Percentiles rank a stretch among this genome's conserved stretches.
These are phyloP conservation scores for Drosophila mettleri DNA, from an alignment of 2,888 invertebrate genomes.

Conservation along the genomic window DNA sequence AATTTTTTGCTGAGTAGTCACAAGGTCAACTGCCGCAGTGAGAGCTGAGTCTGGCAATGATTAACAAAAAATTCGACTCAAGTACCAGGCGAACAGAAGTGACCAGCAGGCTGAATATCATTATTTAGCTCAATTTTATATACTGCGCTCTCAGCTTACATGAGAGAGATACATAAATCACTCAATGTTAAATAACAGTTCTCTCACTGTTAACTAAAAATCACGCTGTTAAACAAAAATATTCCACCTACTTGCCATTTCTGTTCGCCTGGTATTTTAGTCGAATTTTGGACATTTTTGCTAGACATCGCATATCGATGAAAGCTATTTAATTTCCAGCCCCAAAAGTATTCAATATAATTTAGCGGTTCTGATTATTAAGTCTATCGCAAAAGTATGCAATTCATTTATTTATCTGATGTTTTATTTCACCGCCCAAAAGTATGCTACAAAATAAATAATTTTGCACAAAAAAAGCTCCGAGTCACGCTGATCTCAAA, in stretches of 20 bases:
- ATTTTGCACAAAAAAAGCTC: too few species aligned
- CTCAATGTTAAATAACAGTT: neutral
- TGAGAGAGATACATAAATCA: too few species aligned
- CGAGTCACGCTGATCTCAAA: too few species aligned
- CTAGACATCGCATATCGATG: too few species aligned
- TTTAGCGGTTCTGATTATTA: neutral
- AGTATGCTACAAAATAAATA: neutral
- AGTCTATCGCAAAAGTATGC: neutral
- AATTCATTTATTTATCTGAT: neutral
- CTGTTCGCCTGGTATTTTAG: conserved; percentile 2
- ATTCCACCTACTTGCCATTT: neutral
- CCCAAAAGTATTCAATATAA: neutral
- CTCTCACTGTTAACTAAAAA: neutral
- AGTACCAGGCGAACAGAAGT: neutral
- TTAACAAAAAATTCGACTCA: neutral
- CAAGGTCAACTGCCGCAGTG: neutral
- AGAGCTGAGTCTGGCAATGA: neutral
- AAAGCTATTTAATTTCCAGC: neutral
- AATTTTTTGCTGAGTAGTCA: too few species aligned
- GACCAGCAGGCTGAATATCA: neutral
- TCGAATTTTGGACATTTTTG: too few species aligned
- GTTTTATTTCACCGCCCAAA: neutral
- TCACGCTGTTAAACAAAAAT: neutral
- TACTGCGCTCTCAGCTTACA: too few species aligned
- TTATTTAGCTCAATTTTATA: too few species aligned